These are phyloP conservation scores for Loriculus beryllinus DNA, from an alignment of 2,797 vertebrate genomes.

Conservation along the genomic window DNA sequence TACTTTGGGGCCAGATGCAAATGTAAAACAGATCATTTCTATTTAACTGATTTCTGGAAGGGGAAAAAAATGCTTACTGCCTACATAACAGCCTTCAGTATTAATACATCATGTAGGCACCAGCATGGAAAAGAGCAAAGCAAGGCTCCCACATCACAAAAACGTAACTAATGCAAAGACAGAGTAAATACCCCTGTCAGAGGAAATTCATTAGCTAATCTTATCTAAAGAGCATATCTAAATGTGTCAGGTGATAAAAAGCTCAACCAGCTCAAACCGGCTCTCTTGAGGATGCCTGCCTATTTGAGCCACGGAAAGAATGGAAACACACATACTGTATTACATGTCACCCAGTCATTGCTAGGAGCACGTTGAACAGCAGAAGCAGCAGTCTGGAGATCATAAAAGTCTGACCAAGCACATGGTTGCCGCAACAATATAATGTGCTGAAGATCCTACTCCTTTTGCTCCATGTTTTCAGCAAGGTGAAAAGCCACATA, in stretches of 20 bases:
- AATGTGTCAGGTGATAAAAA: conserved; percentile 24
- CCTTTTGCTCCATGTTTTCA: neutral
- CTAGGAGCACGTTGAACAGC: neutral
- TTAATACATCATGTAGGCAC: neutral
- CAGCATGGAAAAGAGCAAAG: neutral
- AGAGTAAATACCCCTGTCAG: neutral
- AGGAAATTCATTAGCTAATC: conserved; percentile 17
- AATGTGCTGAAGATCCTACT: rapidly evolving
- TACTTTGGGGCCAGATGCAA: neutral
- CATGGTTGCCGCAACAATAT: neutral
- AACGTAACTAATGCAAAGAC: neutral
- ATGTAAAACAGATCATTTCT: neutral
- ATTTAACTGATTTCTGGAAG: neutral
- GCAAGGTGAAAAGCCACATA: rapidly evolving
- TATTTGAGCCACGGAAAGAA: conserved; percentile 11
- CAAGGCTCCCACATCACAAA: neutral
- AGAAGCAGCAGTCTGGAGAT: neutral
- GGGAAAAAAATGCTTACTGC: neutral
- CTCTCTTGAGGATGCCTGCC: neutral
- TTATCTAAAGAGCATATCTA: conserved; percentile 36
- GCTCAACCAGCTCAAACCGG: neutral
- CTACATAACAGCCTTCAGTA: neutral
- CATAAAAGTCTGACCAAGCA: neutral
- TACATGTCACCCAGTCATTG: neutral
- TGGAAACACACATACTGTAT: neutral